These are phyloP conservation scores for Malurus splendens DNA, from an alignment of 2,797 vertebrate genomes.

Conservation along the genomic window DNA sequence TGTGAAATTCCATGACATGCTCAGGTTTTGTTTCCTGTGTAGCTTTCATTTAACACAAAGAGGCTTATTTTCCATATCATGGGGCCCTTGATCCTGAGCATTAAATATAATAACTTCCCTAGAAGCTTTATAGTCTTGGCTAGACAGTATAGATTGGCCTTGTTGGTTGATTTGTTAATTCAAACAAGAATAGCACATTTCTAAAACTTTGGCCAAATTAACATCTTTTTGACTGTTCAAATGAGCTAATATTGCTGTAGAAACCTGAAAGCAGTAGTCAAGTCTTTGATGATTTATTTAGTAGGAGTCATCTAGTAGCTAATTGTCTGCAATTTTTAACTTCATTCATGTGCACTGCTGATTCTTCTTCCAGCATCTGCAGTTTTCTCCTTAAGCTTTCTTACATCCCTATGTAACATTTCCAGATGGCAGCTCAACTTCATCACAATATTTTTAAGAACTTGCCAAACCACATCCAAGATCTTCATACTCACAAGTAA, in stretches of 20 bases:
- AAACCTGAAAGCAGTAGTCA: conserved; percentile 42
- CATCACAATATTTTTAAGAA: conserved; percentile 42
- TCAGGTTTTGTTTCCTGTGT: not conserved
- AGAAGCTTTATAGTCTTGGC: conserved; percentile 10
- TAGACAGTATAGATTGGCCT: not conserved
- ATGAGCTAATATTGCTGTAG: not conserved
- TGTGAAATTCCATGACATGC: not conserved
- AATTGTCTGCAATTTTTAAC: conserved; percentile 57
- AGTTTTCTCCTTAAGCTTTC: conserved; percentile 27
- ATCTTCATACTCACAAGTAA: conserved; percentile 23
- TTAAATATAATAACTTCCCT: conserved; percentile 3
- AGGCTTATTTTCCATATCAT: not conserved
- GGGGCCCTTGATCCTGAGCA: not conserved
- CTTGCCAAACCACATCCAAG: conserved; percentile 53
- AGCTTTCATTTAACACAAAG: conserved; percentile 4
- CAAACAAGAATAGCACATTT: conserved; percentile 24
- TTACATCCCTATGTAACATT: not conserved
- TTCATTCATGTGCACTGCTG: conserved; percentile 36
- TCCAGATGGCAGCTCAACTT: conserved; percentile 24
- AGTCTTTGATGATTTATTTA: conserved; percentile 67
- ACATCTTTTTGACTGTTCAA: conserved; percentile 6
- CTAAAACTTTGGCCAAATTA: conserved; percentile 31
- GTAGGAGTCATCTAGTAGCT: conserved; percentile 56
- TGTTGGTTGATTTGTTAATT: conserved; percentile 19
- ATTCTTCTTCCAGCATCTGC: conserved; percentile 25